Conservation (phyloP, 2,113 vertebrate genomes). For the Aleadryas rufinucha region DNA sequence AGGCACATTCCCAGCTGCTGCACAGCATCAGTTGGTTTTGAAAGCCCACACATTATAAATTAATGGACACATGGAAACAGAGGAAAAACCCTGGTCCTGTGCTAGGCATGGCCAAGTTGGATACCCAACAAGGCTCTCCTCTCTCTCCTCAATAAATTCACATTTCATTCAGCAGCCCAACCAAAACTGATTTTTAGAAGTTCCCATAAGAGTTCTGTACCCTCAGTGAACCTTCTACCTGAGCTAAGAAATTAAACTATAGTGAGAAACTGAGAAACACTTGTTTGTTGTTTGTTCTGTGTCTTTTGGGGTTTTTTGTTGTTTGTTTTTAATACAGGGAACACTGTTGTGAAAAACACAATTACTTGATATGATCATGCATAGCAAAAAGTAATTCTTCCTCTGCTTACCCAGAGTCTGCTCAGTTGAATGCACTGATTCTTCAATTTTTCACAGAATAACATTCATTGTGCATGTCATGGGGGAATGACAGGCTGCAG, state of each 20-base stretch:
- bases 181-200: not conserved
- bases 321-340: not conserved
- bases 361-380: not conserved
- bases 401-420: not conserved
- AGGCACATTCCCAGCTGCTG: not conserved
- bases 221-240: not conserved
- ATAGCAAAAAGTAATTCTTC: not conserved
- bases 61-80: not conserved
- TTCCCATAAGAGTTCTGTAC: not conserved
- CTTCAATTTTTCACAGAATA: not conserved
- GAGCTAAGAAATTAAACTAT: not conserved
- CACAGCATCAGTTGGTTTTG: not conserved
- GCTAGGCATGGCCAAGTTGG: not conserved
- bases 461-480: not conserved
- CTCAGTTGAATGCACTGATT: rapidly evolving
- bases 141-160: not conserved
- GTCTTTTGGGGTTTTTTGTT: not conserved
- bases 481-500: not conserved
- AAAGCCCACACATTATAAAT: not conserved
- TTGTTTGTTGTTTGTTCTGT: not conserved
- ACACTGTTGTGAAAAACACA: not conserved
- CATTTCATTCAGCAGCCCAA: not conserved
- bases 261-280: not conserved
- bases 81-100: not conserved
- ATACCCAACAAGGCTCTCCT: not conserved